Percentiles rank a stretch among this genome's conserved stretches.
Conservation (phyloP, 2,888 invertebrate genomes). For the Tachina fera region DNA sequence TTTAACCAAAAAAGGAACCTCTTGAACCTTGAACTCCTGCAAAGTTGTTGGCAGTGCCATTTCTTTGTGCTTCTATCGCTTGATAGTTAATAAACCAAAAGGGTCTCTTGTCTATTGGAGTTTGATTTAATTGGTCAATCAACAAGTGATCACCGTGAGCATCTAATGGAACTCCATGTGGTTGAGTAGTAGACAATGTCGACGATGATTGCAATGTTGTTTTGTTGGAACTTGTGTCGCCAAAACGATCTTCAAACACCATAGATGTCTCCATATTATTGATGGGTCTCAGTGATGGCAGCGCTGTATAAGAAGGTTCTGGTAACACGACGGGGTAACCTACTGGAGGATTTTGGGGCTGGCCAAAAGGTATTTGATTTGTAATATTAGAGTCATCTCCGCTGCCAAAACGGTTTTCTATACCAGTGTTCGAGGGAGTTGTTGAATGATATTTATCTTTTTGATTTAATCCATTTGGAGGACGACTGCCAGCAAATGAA, state of each 20-base stretch:
- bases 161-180: slow-evolving; percentile 85
- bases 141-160: slow-evolving; percentile 86
- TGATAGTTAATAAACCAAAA: slow-evolving; percentile 90
- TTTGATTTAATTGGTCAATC: slow-evolving; percentile 86
- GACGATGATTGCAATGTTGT: slow-evolving; percentile 26
- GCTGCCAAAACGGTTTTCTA: slow-evolving; percentile 84
- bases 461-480: slow-evolving; percentile 85
- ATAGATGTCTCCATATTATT: slow-evolving; percentile 17
- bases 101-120: slow-evolving; percentile 88
- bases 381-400: slow-evolving; percentile 73
- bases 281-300: slow-evolving; percentile 14
- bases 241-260: slow-evolving; percentile 52
- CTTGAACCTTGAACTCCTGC: slow-evolving; percentile 41
- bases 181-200: slow-evolving; percentile 33
- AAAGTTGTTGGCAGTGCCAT: slow-evolving; percentile 73
- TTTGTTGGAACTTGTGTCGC: neutral
- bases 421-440: slow-evolving; percentile 70
- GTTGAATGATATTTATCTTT: slow-evolving; percentile 84
- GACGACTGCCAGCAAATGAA: slow-evolving; percentile 85
- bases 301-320: slow-evolving; percentile 38
- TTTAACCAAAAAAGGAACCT: slow-evolving; percentile 67
- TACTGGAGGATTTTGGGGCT: slow-evolving; percentile 69
- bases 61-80: slow-evolving; percentile 86
- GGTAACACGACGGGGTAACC: slow-evolving; percentile 65
- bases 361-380: slow-evolving; percentile 63